Percentiles rank a stretch among this genome's conserved stretches.
Evolutionary conservation across 2,888 invertebrate species (phyloP).

Genomic region (Ecliptopera silaceata): DNA sequence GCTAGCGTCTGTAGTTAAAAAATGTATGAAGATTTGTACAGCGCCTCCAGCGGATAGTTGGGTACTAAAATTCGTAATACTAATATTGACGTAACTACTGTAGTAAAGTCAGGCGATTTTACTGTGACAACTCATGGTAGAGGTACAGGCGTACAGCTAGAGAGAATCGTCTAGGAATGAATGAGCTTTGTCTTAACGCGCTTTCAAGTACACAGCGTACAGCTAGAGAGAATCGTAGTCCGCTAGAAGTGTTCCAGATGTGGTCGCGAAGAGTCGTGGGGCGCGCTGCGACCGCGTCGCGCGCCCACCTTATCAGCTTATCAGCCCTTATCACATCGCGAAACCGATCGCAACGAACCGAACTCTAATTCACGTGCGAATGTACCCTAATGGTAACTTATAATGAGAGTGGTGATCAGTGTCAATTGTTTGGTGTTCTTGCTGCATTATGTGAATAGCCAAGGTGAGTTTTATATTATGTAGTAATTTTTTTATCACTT

Average conservation of each 20-base stretch:
- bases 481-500: constrained; percentile 31
- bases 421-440: constrained; percentile 54
- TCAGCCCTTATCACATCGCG: constrained; percentile 79
- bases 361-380: constrained; percentile 54
- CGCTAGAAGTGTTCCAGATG: constrained; percentile 66
- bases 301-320: constrained; percentile 62
- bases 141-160: too few relatives aligned
- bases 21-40: too few relatives aligned
- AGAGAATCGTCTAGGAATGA: too few relatives aligned
- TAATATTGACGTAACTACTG: too few relatives aligned
- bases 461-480: constrained; percentile 60
- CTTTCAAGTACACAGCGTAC: neutral
- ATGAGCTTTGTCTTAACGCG: constrained; percentile 15
- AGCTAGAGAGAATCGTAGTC: constrained; percentile 8
- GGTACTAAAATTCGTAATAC: too few relatives aligned
- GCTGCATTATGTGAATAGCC: constrained; percentile 57
- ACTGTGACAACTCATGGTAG: too few relatives aligned
- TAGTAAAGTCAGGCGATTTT: too few relatives aligned
- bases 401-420: constrained; percentile 53
- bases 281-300: constrained; percentile 53
- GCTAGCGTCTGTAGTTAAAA: too few relatives aligned
- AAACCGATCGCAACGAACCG: constrained; percentile 64
- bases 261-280: constrained; percentile 61
- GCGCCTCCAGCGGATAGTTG: too few relatives aligned
- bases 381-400: constrained; percentile 62